Conservation (phyloP, 2,797 vertebrate species). For the Kryptolebias ocellatus region DNA sequence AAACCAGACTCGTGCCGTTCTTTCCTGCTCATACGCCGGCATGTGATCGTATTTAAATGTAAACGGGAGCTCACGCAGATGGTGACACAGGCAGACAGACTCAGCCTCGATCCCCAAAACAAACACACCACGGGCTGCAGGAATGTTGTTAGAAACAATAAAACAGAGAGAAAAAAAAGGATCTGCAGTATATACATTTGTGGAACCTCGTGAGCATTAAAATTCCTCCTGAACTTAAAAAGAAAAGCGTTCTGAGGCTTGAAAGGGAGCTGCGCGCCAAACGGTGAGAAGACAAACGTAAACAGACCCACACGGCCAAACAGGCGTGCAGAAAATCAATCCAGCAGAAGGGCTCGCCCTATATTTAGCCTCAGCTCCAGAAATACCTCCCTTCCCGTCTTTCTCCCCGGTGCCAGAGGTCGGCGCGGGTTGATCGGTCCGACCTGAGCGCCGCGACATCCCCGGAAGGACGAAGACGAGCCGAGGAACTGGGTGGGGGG, state of each 20-base stretch:
- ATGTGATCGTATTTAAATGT: conserved; percentile 8
- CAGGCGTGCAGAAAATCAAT: conserved; percentile 60
- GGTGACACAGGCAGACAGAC: conserved; percentile 7
- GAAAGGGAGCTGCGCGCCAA: conserved; percentile 8
- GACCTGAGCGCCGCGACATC: conserved; percentile 67
- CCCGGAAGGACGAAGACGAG: conserved; percentile 35
- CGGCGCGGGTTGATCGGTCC: conserved; percentile 57
- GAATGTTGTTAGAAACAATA: conserved; percentile 4
- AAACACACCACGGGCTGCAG: not conserved
- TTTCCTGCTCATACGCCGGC: not conserved
- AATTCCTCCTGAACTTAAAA: not conserved
- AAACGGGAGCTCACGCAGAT: conserved; percentile 7
- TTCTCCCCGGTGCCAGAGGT: conserved; percentile 56
- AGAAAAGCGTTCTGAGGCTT: not conserved
- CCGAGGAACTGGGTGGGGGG: not conserved
- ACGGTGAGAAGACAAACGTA: conserved; percentile 17
- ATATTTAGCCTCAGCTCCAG: conserved; percentile 72
- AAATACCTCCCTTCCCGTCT: conserved; percentile 68
- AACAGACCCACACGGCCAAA: conserved; percentile 20
- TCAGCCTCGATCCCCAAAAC: conserved; percentile 19
- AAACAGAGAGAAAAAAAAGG: conserved; percentile 12
- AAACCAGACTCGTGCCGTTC: not conserved
- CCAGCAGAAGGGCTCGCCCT: conserved; percentile 63
- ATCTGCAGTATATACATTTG: not conserved
- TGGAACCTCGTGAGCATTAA: not conserved